phyloP scores from a whole-genome alignment of 2,888 invertebrate genomes.

The Holacanthella duospinosa region DNA sequence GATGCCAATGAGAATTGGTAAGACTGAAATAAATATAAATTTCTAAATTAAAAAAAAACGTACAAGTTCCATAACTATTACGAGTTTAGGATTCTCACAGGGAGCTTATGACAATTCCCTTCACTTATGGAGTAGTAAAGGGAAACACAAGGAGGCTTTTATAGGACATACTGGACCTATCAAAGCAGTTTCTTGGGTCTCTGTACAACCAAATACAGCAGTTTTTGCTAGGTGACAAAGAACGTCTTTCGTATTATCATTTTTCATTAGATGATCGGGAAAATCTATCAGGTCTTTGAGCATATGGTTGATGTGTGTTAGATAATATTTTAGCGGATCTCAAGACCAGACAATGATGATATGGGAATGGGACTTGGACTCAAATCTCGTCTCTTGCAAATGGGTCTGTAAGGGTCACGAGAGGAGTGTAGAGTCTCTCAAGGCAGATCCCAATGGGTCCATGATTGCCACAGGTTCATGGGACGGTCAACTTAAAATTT shows the following conservation, averaged over 20 bases:
- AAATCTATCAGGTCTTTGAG: background rate
- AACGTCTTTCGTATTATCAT: too few species aligned
- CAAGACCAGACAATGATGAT: slow-evolving; percentile 84
- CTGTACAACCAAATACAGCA: slow-evolving; percentile 53
- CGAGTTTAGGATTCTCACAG: slow-evolving; percentile 67
- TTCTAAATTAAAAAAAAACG: background rate
- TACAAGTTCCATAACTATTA: too few species aligned
- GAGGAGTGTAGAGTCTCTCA: slow-evolving; percentile 77
- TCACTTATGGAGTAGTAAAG: slow-evolving; percentile 78
- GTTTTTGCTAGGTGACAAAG: slow-evolving; percentile 55
- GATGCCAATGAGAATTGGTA: slow-evolving; percentile 60
- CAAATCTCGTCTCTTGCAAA: slow-evolving; percentile 65
- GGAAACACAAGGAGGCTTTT: slow-evolving; percentile 69
- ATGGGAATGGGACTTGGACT: slow-evolving; percentile 72
- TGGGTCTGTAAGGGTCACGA: slow-evolving; percentile 83
- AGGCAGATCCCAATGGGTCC: slow-evolving; percentile 55
- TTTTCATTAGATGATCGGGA: background rate
- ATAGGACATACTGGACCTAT: slow-evolving; percentile 78
- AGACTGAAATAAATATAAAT: slow-evolving; percentile 11
- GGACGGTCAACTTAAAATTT: slow-evolving; percentile 84
- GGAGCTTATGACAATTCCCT: slow-evolving; percentile 88
- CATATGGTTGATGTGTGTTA: too few species aligned
- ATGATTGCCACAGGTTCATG: slow-evolving; percentile 77
- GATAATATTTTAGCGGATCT: slow-evolving; percentile 54
- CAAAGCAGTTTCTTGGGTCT: slow-evolving; percentile 79